A percentile compares a stretch with the other conserved stretches of the same genome.
Evolutionary conservation across 2,113 vertebrate species (phyloP).

Genomic region (Centropus unirufus): DNA sequence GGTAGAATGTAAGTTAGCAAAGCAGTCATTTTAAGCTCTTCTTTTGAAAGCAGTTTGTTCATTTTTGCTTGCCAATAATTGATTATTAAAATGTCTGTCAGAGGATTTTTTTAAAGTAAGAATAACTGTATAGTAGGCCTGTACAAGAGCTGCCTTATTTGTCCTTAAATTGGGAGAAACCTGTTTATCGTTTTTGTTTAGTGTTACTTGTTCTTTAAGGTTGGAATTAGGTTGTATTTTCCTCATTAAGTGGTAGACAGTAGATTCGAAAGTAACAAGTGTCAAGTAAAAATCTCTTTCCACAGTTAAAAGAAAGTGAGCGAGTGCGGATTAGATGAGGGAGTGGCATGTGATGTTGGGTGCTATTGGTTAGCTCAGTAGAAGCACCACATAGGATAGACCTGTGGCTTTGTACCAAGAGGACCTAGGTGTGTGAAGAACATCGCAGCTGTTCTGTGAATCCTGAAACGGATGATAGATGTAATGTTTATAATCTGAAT

Average conservation of each 20-base stretch:
- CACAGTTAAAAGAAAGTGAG: neutral
- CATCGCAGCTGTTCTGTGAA: neutral
- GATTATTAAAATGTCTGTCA: neutral
- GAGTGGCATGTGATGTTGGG: fast-evolving
- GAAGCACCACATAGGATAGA: fast-evolving
- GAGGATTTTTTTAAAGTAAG: neutral
- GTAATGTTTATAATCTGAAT: neutral
- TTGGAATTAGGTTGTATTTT: neutral
- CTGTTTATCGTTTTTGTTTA: neutral
- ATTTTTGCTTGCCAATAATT: neutral
- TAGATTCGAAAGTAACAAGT: neutral
- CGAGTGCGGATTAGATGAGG: neutral
- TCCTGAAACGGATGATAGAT: neutral
- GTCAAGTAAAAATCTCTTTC: neutral
- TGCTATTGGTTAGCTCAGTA: neutral
- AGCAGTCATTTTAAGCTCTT: neutral
- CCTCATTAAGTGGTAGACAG: neutral
- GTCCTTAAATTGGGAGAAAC: neutral
- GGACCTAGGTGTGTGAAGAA: neutral
- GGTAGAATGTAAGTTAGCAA: neutral
- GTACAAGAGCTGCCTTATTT: neutral
- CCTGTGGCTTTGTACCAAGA: neutral
- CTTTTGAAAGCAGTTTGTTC: neutral
- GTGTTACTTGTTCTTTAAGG: neutral
- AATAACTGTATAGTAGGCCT: neutral